Conservation (phyloP, 2,888 invertebrate genomes). For the Caenorhabditis virilis region DNA sequence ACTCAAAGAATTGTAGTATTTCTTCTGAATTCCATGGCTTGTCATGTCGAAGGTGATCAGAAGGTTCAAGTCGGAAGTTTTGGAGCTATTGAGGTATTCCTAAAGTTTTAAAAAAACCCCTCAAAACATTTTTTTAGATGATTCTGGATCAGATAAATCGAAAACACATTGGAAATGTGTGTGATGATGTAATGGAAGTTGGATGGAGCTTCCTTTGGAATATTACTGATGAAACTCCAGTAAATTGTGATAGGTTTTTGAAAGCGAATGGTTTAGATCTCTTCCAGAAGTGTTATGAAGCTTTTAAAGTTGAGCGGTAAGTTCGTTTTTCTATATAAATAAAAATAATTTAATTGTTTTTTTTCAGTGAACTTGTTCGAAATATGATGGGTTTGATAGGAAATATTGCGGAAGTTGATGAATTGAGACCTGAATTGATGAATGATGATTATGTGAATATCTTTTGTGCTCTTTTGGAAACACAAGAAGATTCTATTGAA, state of each 20-base stretch:
- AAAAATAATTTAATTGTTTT: background rate
- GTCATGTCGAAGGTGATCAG: conserved; percentile 91
- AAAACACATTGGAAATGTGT: conserved; percentile 79
- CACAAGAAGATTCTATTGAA: conserved; percentile 90
- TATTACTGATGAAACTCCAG: conserved; percentile 81
- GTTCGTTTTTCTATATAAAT: background rate
- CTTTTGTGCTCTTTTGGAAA: conserved; percentile 80
- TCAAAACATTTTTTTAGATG: conserved; percentile 73
- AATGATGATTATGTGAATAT: conserved; percentile 78
- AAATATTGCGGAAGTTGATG: conserved; percentile 91
- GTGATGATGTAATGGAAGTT: conserved; percentile 94
- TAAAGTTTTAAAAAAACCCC: background rate
- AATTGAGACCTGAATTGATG: conserved; percentile 83
- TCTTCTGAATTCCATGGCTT: conserved; percentile 90
- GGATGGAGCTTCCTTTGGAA: conserved; percentile 99
- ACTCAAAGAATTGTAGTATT: conserved; percentile 93
- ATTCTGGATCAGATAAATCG: conserved; percentile 87
- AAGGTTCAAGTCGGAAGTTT: conserved; percentile 88
- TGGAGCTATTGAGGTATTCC: conserved; percentile 75
- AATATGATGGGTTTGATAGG: conserved; percentile 96
- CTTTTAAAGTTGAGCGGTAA: conserved; percentile 48
- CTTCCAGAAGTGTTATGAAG: conserved; percentile 85
- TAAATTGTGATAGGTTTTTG: conserved; percentile 89
- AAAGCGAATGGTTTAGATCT: conserved; percentile 86
- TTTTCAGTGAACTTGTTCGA: conserved; percentile 80